These are phyloP conservation scores for Pseudomyrmex sp. DNA, from an alignment of 1,140 invertebrate species.

Conservation along the genomic window DNA sequence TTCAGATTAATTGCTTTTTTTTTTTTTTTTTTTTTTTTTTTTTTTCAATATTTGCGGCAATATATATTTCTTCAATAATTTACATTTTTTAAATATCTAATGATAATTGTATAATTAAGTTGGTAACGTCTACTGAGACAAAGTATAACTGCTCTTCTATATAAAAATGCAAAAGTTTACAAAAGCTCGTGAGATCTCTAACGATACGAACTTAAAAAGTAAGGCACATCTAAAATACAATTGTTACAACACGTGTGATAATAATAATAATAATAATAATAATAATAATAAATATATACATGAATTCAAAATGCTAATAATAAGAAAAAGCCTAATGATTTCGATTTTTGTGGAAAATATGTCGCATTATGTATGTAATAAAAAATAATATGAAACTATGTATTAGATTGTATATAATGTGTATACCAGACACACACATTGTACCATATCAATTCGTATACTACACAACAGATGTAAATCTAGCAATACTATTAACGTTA, in stretches of 20 bases:
- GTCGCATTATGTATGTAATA: background rate
- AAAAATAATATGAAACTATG: slow-evolving; percentile 3
- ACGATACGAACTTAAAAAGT: no score
- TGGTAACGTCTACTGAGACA: no score
- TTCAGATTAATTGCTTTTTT: background rate
- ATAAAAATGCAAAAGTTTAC: background rate
- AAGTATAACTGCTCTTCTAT: background rate
- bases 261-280: no score
- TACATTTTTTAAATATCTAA: background rate
- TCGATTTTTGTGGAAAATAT: background rate
- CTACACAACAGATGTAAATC: slow-evolving; percentile 25
- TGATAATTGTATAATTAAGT: background rate
- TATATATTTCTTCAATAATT: slow-evolving; percentile 10
- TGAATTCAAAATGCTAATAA: background rate
- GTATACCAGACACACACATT: slow-evolving; percentile 27
- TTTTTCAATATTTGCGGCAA: background rate
- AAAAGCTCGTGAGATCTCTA: no score
- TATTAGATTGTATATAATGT: background rate
- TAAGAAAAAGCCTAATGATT: background rate
- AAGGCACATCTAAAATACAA: no score
- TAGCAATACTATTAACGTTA: slow-evolving; percentile 23
- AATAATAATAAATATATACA: background rate
- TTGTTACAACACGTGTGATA: no score
- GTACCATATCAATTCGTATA: slow-evolving; percentile 14
- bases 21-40: background rate